Percentiles rank a stretch among this genome's conserved stretches.
phyloP scores from a whole-genome alignment of 2,888 invertebrate species.

The Agrochola litura region DNA sequence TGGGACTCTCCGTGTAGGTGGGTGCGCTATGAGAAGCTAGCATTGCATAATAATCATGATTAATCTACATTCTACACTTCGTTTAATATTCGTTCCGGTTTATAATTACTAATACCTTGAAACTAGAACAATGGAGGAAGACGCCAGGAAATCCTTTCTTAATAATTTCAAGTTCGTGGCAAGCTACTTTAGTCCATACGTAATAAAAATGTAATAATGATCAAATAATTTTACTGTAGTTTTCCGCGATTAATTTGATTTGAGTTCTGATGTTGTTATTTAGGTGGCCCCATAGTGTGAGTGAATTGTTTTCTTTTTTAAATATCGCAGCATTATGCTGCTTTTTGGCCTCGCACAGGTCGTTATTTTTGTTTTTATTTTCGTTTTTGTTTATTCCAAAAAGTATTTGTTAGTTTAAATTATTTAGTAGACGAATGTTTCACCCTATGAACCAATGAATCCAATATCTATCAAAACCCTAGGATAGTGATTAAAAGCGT shows the following conservation, averaged over 20 bases:
- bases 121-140: conserved; percentile 39
- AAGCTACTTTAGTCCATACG: conserved; percentile 2
- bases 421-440: neutral
- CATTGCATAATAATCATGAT: neutral
- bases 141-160: conserved; percentile 52
- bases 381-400: no score
- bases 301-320: neutral
- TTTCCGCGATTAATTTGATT: neutral
- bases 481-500: neutral
- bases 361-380: no score
- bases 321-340: no score
- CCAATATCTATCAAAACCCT: neutral
- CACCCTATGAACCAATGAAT: neutral
- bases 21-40: neutral
- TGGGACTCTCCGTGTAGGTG: neutral
- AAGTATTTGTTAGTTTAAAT: no score
- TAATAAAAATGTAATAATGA: neutral
- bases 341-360: no score
- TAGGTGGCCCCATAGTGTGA: neutral
- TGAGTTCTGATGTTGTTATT: neutral
- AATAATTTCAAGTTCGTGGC: conserved; percentile 48
- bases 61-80: conserved; percentile 5
- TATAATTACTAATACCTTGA: conserved; percentile 32
- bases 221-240: neutral
- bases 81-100: conserved; percentile 30